Conservation (phyloP, 2,113 vertebrate species). For the Gymnocephalus cernua region DNA sequence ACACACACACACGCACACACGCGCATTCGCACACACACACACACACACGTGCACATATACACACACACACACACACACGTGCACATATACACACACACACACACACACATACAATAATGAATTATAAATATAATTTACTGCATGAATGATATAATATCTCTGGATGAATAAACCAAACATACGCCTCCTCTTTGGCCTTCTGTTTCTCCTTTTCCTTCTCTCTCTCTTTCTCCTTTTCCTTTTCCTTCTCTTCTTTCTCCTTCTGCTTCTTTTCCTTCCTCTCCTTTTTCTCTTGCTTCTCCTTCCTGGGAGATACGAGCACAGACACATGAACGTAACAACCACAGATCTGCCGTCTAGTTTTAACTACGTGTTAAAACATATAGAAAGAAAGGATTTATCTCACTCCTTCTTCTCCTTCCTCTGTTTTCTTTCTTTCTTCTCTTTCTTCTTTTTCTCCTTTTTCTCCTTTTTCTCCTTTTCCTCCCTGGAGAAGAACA, state of each 20-base stretch:
- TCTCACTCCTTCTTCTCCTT: conserved; percentile 74
- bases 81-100: no score
- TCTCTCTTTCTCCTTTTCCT: conserved; percentile 78
- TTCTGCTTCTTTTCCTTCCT: conserved; percentile 84
- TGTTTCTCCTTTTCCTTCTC: conserved; percentile 81
- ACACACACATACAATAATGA: background rate
- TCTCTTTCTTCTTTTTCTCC: conserved; percentile 65
- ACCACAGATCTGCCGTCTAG: background rate
- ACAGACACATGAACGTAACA: background rate
- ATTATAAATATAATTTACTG: background rate
- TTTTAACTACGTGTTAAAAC: no score
- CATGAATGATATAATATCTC: background rate
- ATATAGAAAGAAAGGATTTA: no score
- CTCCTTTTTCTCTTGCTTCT: conserved; percentile 87
- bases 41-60: no score
- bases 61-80: no score
- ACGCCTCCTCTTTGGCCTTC: conserved; percentile 86
- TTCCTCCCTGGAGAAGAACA: conserved; percentile 68
- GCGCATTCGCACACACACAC: fast-evolving
- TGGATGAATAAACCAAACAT: conserved; percentile 57
- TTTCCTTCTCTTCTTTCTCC: conserved; percentile 80
- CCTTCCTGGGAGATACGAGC: conserved; percentile 77
- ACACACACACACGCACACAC: no score
- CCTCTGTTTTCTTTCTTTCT: conserved; percentile 71
- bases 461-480: conserved; percentile 76